A percentile compares a stretch with the other conserved stretches of the same genome.
Conservation (phyloP, 2,888 invertebrate genomes). For the Caenorhabditis sp. region DNA sequence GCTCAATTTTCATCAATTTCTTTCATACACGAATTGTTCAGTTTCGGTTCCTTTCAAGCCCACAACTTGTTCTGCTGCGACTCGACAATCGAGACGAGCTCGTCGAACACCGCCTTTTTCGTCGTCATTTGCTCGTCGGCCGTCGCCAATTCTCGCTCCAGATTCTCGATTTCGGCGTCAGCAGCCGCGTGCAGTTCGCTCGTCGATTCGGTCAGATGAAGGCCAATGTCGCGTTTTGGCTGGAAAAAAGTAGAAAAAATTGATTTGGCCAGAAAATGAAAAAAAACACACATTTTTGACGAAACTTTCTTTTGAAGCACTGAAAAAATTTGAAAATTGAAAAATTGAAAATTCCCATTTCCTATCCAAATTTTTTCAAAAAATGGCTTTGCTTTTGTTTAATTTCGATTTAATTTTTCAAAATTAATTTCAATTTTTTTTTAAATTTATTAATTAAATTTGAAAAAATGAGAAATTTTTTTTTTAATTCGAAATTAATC, state of each 20-base stretch:
- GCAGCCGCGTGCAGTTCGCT: not conserved
- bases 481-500: not conserved
- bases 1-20: not conserved
- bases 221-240: constrained; percentile 43
- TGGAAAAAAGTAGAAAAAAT: constrained; percentile 9
- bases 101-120: constrained; percentile 20
- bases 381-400: too few species aligned
- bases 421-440: too few species aligned
- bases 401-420: too few species aligned
- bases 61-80: constrained; percentile 35
- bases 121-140: constrained; percentile 21
- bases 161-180: constrained; percentile 22
- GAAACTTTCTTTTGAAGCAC: not conserved
- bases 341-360: too few species aligned
- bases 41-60: not conserved
- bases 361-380: too few species aligned
- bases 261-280: not conserved
- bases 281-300: not conserved
- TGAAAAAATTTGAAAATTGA: too few species aligned
- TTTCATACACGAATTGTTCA: too few species aligned
- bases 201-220: constrained; percentile 22
- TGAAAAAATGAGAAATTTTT: too few species aligned
- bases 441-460: too few species aligned
- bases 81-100: constrained; percentile 22
- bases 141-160: constrained; percentile 11